Evolutionary conservation across 2,888 invertebrate species (phyloP).

Genomic region (Tanytarsus gracilentus): DNA sequence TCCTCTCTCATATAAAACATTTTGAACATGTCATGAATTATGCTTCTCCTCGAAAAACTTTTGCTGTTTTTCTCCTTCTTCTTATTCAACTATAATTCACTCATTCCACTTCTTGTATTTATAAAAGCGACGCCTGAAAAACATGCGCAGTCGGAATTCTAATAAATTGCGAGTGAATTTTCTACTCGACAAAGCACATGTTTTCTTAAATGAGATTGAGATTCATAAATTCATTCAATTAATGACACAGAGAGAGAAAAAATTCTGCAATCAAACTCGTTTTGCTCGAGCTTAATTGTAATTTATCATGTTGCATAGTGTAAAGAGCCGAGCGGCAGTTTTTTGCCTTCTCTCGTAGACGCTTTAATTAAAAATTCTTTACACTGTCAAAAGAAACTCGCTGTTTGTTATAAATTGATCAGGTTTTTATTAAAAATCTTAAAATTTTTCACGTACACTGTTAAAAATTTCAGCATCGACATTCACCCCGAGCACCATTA

Average conservation of each 20-base stretch:
- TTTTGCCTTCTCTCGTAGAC: no score
- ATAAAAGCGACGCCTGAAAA: background rate
- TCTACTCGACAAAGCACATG: constrained; percentile 1
- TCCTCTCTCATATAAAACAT: background rate
- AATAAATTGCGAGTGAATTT: constrained; percentile 1
- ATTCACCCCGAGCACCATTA: constrained; percentile 1
- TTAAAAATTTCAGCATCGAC: background rate
- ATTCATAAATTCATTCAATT: no score
- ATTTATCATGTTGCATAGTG: background rate
- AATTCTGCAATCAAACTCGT: no score
- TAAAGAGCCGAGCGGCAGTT: no score
- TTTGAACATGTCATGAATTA: constrained; percentile 1
- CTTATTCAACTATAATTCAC: no score
- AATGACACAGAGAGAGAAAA: no score
- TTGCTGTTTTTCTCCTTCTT: background rate
- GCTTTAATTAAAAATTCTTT: no score
- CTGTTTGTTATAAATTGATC: background rate
- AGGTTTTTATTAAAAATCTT: background rate
- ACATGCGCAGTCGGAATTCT: constrained; percentile 8
- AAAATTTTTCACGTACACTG: background rate
- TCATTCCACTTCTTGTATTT: no score
- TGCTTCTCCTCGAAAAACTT: background rate
- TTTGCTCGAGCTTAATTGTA: no score
- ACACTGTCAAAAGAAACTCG: background rate
- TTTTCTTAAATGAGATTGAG: no score